Evolutionary conservation across 2,797 vertebrate genomes (phyloP), one percentile per base, ranked within the genome.

Genomic region (Poeciliopsis presidionis): DNA sequence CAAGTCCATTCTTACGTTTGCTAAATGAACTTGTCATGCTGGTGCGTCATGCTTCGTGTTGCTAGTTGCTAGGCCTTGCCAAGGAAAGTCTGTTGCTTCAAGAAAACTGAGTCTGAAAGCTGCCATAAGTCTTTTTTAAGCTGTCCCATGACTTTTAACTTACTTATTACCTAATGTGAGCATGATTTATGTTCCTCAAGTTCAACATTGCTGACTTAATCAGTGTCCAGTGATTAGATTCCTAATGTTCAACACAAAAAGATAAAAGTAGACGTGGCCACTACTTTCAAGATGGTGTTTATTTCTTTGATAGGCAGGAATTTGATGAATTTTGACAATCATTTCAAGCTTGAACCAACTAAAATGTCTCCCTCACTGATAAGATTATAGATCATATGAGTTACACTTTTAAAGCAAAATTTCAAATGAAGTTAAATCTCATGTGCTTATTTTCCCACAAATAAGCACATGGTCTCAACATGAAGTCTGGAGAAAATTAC

Each of bases 1-100:
- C 92, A 93, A 87, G 91, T 94, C 88, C 65, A 73, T 63, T 86
- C 81, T 79, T 90, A 87, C 79, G 76, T 89, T 45, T 61, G 72
- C 85, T 84, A 36, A 61, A 46, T 45, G 65, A 89, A 87, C 87
- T 73, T 30, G 86, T 84, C 65, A 22, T 70, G 22, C 77, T 43
- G 69, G 86, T 89, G 88, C 41, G 46, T 92, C 90, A 88, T 5
- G 20, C 53, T 73, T 78, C 78, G 84, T 78, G 84, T 76, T 76
- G 73, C 46, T 79, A 36, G 78, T 84, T 55, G 78, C 84, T 55
- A 80, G 30, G 77, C 30, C 53, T 77, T 8, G 77, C 77, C 45
- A 59, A 47, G 30, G 82, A 76, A 81, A 82, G 82, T 82, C 72
- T 55, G 33, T 75, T 46, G 20, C 18, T 28, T 41, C 47, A 41